phyloP scores from a whole-genome alignment of 2,888 invertebrate genomes.

The Andrena bucephala region DNA sequence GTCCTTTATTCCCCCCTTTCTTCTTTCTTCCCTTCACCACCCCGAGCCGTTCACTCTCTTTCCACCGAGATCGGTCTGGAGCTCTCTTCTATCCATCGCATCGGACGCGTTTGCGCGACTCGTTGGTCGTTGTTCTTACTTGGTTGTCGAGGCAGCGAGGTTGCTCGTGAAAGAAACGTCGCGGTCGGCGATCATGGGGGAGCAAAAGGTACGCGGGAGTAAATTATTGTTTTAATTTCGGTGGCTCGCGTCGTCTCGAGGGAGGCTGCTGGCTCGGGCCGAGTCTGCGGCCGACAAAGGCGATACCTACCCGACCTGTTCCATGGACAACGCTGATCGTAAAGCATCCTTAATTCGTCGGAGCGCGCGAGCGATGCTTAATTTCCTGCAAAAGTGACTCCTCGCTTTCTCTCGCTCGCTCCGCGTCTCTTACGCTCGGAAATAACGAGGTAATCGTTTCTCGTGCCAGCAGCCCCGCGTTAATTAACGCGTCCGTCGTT shows the following conservation, averaged over 20 bases:
- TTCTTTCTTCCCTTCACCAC: constrained; percentile 26
- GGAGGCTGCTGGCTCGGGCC: constrained; percentile 20
- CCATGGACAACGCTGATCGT: constrained; percentile 77
- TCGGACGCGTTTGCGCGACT: too few species aligned
- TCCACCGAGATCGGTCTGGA: too few species aligned
- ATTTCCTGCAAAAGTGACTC: constrained; percentile 57
- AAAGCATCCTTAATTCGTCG: constrained; percentile 77
- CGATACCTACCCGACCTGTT: constrained; percentile 55
- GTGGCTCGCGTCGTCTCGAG: constrained; percentile 58
- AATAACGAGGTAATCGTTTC: constrained; percentile 64
- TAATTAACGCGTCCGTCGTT: constrained; percentile 61
- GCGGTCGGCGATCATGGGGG: constrained; percentile 19
- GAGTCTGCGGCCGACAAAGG: constrained; percentile 11
- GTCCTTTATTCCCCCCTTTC: constrained; percentile 59
- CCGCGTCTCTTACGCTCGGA: constrained; percentile 44
- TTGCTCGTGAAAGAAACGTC: not conserved
- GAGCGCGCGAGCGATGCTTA: constrained; percentile 61
- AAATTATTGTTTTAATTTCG: constrained; percentile 83
- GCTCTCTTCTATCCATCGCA: too few species aligned
- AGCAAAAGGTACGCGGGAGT: constrained; percentile 62
- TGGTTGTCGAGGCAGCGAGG: too few species aligned
- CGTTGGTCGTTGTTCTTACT: too few species aligned
- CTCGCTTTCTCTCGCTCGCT: constrained; percentile 46
- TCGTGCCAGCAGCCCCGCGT: constrained; percentile 58
- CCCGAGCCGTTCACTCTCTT: not conserved